These are phyloP conservation scores for Lumbricus terrestris DNA, from an alignment of 2,888 invertebrate genomes.

Conservation along the genomic window DNA sequence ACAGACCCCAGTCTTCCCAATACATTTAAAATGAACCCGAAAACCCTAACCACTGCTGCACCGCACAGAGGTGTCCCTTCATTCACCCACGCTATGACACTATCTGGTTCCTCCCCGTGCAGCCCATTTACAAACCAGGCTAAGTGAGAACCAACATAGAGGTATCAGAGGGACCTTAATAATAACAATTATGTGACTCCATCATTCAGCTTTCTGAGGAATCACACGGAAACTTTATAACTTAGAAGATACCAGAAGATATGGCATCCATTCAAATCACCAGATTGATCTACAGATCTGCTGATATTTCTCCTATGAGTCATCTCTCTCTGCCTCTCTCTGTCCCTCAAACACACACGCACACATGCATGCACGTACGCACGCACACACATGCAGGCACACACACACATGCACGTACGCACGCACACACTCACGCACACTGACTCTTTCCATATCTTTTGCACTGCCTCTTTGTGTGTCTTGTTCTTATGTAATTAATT, in stretches of 20 bases:
- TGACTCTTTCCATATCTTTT: background rate
- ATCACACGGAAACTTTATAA: background rate
- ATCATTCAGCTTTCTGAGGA: background rate
- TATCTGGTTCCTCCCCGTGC: background rate
- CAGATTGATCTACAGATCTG: background rate
- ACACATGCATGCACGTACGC: no score
- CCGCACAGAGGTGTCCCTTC: background rate
- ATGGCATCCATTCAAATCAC: background rate
- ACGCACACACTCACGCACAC: no score
- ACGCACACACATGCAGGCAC: no score
- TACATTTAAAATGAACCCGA: conserved; percentile 7
- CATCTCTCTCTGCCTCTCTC: background rate
- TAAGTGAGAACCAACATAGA: no score
- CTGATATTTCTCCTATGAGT: background rate
- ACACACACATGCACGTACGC: no score
- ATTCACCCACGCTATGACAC: background rate
- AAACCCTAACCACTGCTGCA: background rate
- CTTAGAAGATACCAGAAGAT: background rate
- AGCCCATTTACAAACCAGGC: background rate
- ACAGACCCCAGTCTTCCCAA: background rate
- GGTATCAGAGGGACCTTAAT: no score
- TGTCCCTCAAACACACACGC: no score
- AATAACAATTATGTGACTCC: no score
- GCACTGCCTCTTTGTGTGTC: background rate
- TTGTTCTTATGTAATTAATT: background rate